Evolutionary conservation across 2,113 vertebrate genomes (phyloP).

Genomic region (Galeopterus variegatus): DNA sequence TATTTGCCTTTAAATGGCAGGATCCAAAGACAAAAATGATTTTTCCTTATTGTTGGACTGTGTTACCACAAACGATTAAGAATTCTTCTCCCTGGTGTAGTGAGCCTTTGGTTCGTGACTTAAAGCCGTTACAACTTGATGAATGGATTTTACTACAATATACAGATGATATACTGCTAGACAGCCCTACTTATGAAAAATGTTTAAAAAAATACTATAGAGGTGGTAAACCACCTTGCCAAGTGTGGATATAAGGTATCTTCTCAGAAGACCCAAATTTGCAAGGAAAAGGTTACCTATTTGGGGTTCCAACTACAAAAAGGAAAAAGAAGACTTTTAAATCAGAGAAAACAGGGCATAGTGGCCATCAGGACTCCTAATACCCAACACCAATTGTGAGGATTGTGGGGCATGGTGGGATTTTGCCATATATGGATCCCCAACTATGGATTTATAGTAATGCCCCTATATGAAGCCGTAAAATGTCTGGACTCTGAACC

Average conservation of each 20-base stretch:
- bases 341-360: background rate
- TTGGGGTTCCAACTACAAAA: background rate
- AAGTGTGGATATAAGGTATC: background rate
- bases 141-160: background rate
- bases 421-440: background rate
- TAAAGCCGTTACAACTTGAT: background rate
- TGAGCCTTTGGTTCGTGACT: background rate
- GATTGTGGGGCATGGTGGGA: background rate
- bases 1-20: background rate
- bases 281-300: background rate
- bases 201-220: background rate
- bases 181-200: background rate
- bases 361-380: background rate
- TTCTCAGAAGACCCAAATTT: background rate
- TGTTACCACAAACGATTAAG: background rate
- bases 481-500: background rate
- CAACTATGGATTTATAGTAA: background rate
- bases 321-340: background rate
- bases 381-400: fast-evolving
- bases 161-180: background rate
- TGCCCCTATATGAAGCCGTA: background rate
- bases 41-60: background rate
- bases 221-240: background rate
- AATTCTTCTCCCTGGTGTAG: background rate
- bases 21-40: background rate